Evolutionary conservation across 2,797 vertebrate genomes (phyloP), one percentile per base, ranked within the genome.

Genomic region (Myoxocephalus aenaeus): DNA sequence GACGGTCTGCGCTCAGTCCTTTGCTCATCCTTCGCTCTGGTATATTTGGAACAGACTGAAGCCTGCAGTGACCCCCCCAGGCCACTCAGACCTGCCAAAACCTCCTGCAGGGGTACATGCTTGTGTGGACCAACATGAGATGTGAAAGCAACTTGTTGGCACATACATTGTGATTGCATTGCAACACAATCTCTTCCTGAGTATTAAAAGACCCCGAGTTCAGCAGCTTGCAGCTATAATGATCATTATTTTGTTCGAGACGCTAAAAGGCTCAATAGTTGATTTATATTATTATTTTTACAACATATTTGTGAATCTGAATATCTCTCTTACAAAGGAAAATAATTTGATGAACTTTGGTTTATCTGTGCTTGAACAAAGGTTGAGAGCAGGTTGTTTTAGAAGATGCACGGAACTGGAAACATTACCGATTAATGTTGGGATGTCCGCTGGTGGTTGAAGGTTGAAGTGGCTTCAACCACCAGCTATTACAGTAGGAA

Each of bases 21-120:
- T 57, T 42, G 59, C 7, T 64, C 0, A 18, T 73, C 74, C 74
- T 77, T 77, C 66, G 73, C 36, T 25, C 48, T 48, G 73, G 51
- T 85, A 68, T 75, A 72, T 79, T 81, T 83, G 79, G 81, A 68
- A 32, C 74, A 57, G 63, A 46, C 44, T 79, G 46, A 69, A 63
- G n/a, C 34, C 51, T 46, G 15, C 40, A 50, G 64, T 71, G 54
- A 29, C 25, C 25, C 25, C 25, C 54, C 62, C 65, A 42, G 56
- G 17, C 51, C 36, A 58, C 44, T 50, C 18, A 69, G 27, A 72
- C 53, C 53, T 62, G 56, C 73, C 53, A 46, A 67, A 11, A 66
- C 63, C 22, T 48, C 38, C 38, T 57, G 17, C 44, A 66, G 38
- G 48, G 69, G 42, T 22, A 40, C 20, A 70, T 7, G 44, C 7